These are phyloP conservation scores for Drosophila trapezifrons DNA, from an alignment of 1,140 invertebrate species.

Conservation along the genomic window DNA sequence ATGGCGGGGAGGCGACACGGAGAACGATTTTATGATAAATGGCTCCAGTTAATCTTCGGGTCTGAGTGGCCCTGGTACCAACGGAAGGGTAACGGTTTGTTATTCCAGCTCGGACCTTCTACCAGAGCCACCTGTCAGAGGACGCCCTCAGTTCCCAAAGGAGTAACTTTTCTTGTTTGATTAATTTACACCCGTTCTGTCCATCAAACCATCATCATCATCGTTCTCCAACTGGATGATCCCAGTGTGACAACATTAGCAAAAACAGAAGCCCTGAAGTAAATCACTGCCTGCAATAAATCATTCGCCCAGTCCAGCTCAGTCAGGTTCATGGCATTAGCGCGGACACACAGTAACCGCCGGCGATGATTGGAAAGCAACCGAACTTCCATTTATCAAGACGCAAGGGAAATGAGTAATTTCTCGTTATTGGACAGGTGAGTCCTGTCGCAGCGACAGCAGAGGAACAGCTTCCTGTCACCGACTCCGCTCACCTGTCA, in stretches of 20 bases:
- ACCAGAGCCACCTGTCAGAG: conserved; percentile 5
- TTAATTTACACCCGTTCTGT: conserved; percentile 25
- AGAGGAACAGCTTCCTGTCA: conserved; percentile 6
- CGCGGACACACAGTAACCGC: conserved; percentile 1
- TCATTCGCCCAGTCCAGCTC: conserved; percentile 11
- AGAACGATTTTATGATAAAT: conserved; percentile 74
- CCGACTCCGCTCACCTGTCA: conserved; percentile 4
- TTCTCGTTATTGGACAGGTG: conserved; percentile 28
- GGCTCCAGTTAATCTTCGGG: conserved; percentile 58
- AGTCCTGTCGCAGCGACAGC: conserved; percentile 14
- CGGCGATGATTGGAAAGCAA: conserved; percentile 11
- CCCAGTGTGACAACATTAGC: conserved; percentile 30
- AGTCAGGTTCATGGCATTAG: conserved; percentile 17
- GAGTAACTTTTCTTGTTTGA: conserved; percentile 24
- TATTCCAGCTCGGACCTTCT: conserved; percentile 1
- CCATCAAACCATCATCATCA: conserved; percentile 28
- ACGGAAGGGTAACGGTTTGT: conserved; percentile 6
- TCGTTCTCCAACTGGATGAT: conserved; percentile 24
- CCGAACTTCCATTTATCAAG: conserved; percentile 36
- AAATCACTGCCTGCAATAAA: conserved; percentile 33
- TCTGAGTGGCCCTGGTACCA: conserved; percentile 4
- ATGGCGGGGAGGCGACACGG: conserved; percentile 19
- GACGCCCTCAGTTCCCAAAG: neutral
- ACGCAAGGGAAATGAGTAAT: conserved; percentile 24
- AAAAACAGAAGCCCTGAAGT: conserved; percentile 21